Evolutionary conservation across 2,797 vertebrate species (phyloP), one percentile per base, ranked within the genome.

Genomic region (Sparus aurata): DNA sequence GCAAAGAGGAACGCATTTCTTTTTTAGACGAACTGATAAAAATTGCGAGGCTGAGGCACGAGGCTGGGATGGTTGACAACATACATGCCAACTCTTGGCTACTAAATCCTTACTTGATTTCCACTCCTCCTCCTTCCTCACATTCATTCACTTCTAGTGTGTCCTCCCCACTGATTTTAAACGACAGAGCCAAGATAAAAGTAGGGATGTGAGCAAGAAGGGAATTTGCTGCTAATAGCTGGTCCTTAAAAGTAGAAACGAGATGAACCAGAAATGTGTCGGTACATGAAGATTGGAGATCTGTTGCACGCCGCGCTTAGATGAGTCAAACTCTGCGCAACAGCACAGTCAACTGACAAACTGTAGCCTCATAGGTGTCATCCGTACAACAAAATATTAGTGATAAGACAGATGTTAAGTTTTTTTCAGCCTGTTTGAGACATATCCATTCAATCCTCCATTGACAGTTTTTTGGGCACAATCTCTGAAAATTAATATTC

Each of bases 1-100:
- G 62, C 46, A 80, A 83, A 86, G 76, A 47, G 45, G 57, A 85
- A 58, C 7, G 5, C 27, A 38, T 80, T 83, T 63, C 57, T 61
- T 77, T 83, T 64, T 83, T 68, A 71, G 30, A 46, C 49, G 49
- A 74, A 68, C 74, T 57, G 83, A 82, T 82, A 77, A 69, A 34
- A 49, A 69, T 79, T 49, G 57, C 73, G 79, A 69, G 49, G 63
- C 27, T 59, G 49, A 74, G 45, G 50, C 61, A 80, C 75, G 73
- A 88, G 69, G 69, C 72, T 47, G 85, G 77, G 78, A 76, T 64
- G 72, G 20, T 64, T 79, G 80, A 80, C 84, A 88, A 80, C 65
- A 83, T 81, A 68, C 73, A 85, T 83, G 77, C 77, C 82, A 83
- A 59, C 71, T 82, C 77, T 85, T 80, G 66, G 72, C 82, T 50